Base-by-base conservation (phyloP, 1,140 invertebrate species). In the Calephelis virginiensis region DNA sequence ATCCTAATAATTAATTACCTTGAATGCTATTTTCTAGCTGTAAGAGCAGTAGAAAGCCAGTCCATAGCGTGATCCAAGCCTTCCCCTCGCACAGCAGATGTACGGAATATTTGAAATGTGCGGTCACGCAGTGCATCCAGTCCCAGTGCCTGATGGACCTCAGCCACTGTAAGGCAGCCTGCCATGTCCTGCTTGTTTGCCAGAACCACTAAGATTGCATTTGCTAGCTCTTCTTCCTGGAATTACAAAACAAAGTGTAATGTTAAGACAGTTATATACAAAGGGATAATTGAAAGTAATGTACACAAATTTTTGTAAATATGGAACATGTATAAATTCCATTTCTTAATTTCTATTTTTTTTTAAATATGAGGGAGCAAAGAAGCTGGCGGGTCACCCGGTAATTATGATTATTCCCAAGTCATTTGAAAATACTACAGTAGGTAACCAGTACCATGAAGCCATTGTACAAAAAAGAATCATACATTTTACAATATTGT, bases 171-270 rank as follows among this genome's bases (percentile, higher is more conserved):
- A 93, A 99, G 95, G 81, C 98, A 98, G 40, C 98, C 98, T 63
- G 98, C 96, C 93, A 99, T 98, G 86, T 99, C 99, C 91, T 99
- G 99, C 93, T 99, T 99, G 87, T 99, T 99, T n/a, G 99, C 99
- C 80, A 99, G 92, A 47, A 99, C 98, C 45, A 99, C 96, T 68
- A 99, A 92, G 80, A 99, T 96, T 64, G 98, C 97, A 75, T 97
- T 97, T 79, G 97, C 96, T 80, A 99, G 91, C 88, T 99, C 99
- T 86, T 99, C 99, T 92, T 99, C 99, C 95, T 98, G 80, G 0
- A 79, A 81, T 71, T 38, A 66, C 37, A 61, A 13, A 38, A 59
- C 53, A 62, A 38, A 17, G 38, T 49, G 4, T 5, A 14, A 5
- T 50, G 8, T 50, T 61, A 8, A 28, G 28, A 28, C 28, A 28